Conservation (phyloP, 2,888 invertebrate species). For the Danaus chrysippus region DNA sequence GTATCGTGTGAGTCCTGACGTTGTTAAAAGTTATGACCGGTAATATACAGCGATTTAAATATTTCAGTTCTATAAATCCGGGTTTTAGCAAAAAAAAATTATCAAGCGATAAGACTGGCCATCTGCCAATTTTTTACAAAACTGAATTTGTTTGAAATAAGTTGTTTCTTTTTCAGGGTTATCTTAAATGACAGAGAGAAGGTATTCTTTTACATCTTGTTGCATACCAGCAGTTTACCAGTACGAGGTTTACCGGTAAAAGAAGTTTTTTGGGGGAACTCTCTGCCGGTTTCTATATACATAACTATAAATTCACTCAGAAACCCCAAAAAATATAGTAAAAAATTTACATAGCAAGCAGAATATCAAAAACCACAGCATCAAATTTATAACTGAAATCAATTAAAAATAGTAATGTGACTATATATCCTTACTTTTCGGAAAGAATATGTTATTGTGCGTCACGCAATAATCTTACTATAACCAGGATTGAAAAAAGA, state of each 20-base stretch:
- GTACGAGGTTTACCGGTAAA: neutral
- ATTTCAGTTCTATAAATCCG: no score
- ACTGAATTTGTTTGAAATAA: no score
- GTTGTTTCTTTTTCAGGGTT: neutral
- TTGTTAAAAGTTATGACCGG: no score
- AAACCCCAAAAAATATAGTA: conserved; percentile 3
- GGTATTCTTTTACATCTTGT: neutral
- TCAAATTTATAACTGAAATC: neutral
- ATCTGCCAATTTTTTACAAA: no score
- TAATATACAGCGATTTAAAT: no score
- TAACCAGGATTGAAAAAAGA: no score
- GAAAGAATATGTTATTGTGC: neutral
- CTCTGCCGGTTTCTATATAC: neutral
- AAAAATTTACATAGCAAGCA: conserved; percentile 9
- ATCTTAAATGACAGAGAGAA: neutral
- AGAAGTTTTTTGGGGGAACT: neutral
- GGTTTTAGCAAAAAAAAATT: no score
- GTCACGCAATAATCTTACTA: no score
- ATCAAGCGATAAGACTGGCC: no score
- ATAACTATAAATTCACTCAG: neutral
- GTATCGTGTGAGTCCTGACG: no score
- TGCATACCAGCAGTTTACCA: neutral
- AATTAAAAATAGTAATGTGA: neutral
- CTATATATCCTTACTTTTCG: neutral
- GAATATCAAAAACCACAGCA: conserved; percentile 11